Evolutionary conservation across 2,797 vertebrate genomes (phyloP), one percentile per base, ranked within the genome.

Genomic region (Nannoperca obscura): DNA sequence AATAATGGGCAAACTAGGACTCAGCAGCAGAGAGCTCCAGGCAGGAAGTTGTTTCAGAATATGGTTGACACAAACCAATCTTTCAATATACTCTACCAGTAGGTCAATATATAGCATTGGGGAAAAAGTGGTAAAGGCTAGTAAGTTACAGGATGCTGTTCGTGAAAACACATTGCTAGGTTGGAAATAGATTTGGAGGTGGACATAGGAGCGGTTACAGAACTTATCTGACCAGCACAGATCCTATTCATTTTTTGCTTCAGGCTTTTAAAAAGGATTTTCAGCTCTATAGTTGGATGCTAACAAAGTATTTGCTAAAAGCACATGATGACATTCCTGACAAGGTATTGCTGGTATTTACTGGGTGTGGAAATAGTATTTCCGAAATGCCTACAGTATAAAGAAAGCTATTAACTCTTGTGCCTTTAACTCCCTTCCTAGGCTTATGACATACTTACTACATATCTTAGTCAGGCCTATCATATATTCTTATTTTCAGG

Each of bases 1-100:
- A 91, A 94, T 94, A 91, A 72, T 32, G 68, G 65, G 47, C 76
- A 77, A 89, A 89, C 71, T 77, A 61, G 90, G 80, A 86, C 86
- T 90, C 68, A 67, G 85, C 85, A 86, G 69, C 85, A 86, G 69
- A 88, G 82, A 88, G 89, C 89, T 87, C 40, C 57, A 76, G 89
- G 88, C 90, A 78, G 87, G 82, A 75, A 73, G 78, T 75, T 58
- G 64, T 78, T 83, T 85, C 75, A 76, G 53, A 88, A 74, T 83
- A 77, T 83, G 72, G 55, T 66, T 60, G 40, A 76, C 81, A 82
- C 54, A 70, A 59, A 54, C 60, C 75, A 42, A 64, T 71, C 79
- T 71, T 46, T 74, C 75, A 34, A 46, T 74, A 70, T 38, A 71
- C 44, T 52, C 32, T 13, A 69, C 44, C 69, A 85, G 69, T 63